These are phyloP conservation scores for Trematomus bernacchii DNA, from an alignment of 2,797 vertebrate species.

Conservation along the genomic window DNA sequence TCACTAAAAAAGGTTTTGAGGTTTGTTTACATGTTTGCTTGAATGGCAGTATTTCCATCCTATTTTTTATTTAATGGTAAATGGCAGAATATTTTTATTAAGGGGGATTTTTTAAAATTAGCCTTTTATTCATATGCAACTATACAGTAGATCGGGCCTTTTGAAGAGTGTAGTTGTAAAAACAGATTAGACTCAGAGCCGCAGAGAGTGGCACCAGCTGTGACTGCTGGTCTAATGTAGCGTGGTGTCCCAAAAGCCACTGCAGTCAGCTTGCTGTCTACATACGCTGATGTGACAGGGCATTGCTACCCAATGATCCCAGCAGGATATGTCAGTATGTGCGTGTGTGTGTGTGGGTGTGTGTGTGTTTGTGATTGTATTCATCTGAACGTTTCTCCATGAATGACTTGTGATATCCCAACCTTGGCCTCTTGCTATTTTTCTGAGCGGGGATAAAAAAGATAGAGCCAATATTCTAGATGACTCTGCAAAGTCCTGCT, in stretches of 20 bases:
- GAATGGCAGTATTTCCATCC: neutral
- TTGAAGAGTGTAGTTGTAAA: slow-evolving; percentile 6
- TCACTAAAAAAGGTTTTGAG: neutral
- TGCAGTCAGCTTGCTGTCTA: slow-evolving; percentile 59
- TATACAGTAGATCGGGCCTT: neutral
- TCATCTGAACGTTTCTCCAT: slow-evolving; percentile 47
- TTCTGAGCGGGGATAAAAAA: slow-evolving; percentile 62
- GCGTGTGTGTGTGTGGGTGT: slow-evolving; percentile 17
- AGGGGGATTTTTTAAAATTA: neutral
- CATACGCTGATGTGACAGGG: slow-evolving; percentile 40
- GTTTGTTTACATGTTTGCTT: neutral
- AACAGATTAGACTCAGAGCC: slow-evolving; percentile 1
- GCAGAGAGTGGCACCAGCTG: slow-evolving; percentile 38
- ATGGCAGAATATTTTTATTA: neutral
- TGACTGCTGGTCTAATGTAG: slow-evolving; percentile 48
- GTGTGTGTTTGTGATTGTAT: slow-evolving; percentile 27
- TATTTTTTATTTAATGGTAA: neutral
- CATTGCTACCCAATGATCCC: slow-evolving; percentile 58
- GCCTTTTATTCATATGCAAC: neutral
- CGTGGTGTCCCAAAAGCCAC: slow-evolving; percentile 59
- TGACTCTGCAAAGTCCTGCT: slow-evolving; percentile 78
- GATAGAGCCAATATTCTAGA: slow-evolving; percentile 76
- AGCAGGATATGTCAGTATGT: slow-evolving; percentile 47
- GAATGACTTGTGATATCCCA: slow-evolving; percentile 62
- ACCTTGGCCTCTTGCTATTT: slow-evolving; percentile 67